Percentiles rank a stretch among this genome's conserved stretches.
Evolutionary conservation across 2,888 invertebrate genomes (phyloP).

Genomic region (Phania funesta): DNA sequence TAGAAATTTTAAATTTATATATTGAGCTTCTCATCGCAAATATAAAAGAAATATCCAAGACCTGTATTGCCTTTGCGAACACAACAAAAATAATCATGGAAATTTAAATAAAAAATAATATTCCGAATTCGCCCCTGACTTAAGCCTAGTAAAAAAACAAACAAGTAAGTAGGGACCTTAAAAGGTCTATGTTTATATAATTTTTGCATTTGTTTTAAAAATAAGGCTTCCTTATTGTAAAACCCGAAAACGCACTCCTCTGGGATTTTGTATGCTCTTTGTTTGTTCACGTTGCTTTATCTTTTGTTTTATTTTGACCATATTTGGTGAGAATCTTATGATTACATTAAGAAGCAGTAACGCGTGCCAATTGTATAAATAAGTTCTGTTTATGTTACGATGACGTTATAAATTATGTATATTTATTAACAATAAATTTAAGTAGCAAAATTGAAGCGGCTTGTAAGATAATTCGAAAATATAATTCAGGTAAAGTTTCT

Average conservation of each 20-base stretch:
- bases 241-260: conserved; percentile 9
- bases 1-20: too few species aligned
- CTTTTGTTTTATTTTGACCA: conserved; percentile 44
- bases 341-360: conserved; percentile 59
- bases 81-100: too few species aligned
- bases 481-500: background rate
- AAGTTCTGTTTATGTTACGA: conserved; percentile 33
- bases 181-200: background rate
- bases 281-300: background rate
- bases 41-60: too few species aligned
- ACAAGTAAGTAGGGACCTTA: background rate
- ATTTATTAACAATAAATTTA: conserved; percentile 61
- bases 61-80: too few species aligned
- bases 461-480: background rate
- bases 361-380: conserved; percentile 58
- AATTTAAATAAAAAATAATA: too few species aligned
- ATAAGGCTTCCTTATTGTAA: background rate
- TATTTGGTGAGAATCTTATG: conserved; percentile 59
- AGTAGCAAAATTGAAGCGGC: background rate
- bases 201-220: background rate
- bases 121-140: too few species aligned
- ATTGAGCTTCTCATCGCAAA: too few species aligned
- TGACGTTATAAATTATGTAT: conserved; percentile 56
- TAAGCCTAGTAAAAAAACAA: too few species aligned
- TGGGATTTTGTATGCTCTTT: conserved; percentile 8